phyloP scores from a whole-genome alignment of 2,888 invertebrate species.

The Mellilla xanthometata region DNA sequence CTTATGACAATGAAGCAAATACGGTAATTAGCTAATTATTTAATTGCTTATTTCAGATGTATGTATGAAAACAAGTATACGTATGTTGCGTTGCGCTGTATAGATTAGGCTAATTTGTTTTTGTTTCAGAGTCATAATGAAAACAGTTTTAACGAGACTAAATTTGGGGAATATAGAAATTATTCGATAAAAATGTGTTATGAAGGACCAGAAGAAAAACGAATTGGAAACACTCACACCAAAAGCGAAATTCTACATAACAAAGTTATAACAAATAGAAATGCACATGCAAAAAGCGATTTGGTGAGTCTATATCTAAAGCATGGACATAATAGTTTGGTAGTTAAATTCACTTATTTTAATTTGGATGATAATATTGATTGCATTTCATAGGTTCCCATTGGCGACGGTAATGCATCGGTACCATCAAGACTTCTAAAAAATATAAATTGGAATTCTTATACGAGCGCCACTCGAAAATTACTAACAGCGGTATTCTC shows the following conservation, averaged over 20 bases:
- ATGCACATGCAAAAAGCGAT: slow-evolving; percentile 26
- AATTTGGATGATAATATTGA: not conserved
- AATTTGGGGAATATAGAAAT: not conserved
- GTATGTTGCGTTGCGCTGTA: too few relatives aligned
- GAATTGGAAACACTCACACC: slow-evolving; percentile 9
- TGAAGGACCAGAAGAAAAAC: slow-evolving; percentile 5
- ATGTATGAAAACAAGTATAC: too few relatives aligned
- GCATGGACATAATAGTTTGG: slow-evolving; percentile 1
- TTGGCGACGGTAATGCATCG: slow-evolving; percentile 47
- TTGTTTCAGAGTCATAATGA: slow-evolving; percentile 19
- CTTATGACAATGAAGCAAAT: slow-evolving; percentile 11
- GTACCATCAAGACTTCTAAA: slow-evolving; percentile 51
- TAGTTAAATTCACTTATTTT: not conserved
- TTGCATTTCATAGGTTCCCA: slow-evolving; percentile 38
- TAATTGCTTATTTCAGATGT: too few relatives aligned
- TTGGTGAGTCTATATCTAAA: slow-evolving; percentile 23
- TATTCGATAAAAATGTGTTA: slow-evolving; percentile 6
- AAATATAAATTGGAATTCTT: slow-evolving; percentile 74
- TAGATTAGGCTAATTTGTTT: not conserved
- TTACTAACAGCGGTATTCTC: slow-evolving; percentile 74
- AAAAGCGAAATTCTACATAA: too few relatives aligned
- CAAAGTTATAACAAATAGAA: slow-evolving; percentile 28
- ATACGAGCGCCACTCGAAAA: slow-evolving; percentile 75
- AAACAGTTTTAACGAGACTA: slow-evolving; percentile 4
- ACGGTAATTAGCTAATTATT: slow-evolving; percentile 1